phyloP scores from a whole-genome alignment of 2,113 vertebrate species.

The Aviceda subcristata region DNA sequence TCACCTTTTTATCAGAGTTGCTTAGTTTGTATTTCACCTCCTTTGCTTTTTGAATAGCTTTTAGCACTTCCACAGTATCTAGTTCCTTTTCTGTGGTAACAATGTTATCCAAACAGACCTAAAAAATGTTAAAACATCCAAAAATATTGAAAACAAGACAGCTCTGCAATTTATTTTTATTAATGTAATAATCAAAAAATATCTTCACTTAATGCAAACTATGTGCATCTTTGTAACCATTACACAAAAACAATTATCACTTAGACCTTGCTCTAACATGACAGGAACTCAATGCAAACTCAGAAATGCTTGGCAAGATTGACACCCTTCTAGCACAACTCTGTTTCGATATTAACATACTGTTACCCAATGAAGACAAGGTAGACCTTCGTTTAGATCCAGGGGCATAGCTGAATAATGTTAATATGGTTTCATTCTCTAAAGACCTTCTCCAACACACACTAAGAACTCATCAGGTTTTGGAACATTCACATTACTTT shows the following conservation, averaged over 20 bases:
- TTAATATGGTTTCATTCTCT: not conserved
- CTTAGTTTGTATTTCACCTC: constrained; percentile 89
- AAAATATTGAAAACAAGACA: not conserved
- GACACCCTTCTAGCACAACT: not conserved
- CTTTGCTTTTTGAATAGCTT: constrained; percentile 98
- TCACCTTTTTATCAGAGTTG: constrained; percentile 87
- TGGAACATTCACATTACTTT: not conserved
- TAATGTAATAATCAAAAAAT: not conserved
- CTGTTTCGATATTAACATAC: not conserved
- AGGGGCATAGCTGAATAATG: fast-evolving
- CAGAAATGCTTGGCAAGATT: not conserved
- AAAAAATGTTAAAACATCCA: not conserved
- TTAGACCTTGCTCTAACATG: not conserved
- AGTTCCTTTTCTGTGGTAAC: constrained; percentile 91
- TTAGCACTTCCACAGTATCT: constrained; percentile 96
- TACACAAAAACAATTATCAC: not conserved
- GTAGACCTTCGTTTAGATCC: not conserved
- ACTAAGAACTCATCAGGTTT: not conserved
- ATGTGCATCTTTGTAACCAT: not conserved
- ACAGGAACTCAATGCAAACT: not conserved
- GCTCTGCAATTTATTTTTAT: not conserved
- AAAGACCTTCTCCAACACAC: not conserved
- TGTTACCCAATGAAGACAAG: not conserved
- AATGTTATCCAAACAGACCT: constrained; percentile 89
- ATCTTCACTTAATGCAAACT: not conserved